These are phyloP conservation scores for Polypterus bichir DNA, from an alignment of 2,113 vertebrate genomes.

Conservation along the genomic window DNA sequence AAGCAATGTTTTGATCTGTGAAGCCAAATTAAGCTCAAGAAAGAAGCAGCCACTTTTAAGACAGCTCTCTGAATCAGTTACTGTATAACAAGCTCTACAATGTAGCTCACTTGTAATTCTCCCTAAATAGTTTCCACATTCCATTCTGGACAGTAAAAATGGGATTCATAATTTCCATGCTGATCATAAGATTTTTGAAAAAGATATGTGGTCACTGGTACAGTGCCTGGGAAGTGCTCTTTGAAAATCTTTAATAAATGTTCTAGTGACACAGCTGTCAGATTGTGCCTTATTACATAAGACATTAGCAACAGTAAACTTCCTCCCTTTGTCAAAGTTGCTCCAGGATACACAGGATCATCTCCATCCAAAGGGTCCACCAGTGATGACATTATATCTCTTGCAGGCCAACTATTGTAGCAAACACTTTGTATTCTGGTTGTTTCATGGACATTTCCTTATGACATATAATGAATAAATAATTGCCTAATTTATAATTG, in stretches of 20 bases:
- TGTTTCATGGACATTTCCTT: constrained; percentile 5
- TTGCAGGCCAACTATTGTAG: constrained; percentile 1
- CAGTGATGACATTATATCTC: constrained; percentile 1
- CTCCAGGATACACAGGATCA: constrained; percentile 15
- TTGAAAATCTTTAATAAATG: constrained; percentile 13
- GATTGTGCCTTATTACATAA: constrained; percentile 14
- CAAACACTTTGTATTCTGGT: constrained; percentile 1
- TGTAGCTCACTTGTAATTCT: not conserved
- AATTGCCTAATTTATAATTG: constrained; percentile 6
- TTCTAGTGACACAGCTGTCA: constrained; percentile 9
- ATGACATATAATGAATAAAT: constrained; percentile 2
- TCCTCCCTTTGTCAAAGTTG: constrained; percentile 14
- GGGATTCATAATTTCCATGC: not conserved
- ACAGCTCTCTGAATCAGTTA: not conserved
- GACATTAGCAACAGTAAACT: constrained; percentile 17
- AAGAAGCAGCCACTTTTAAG: not conserved
- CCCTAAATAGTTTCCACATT: not conserved
- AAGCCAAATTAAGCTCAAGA: not conserved
- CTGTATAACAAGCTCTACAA: not conserved
- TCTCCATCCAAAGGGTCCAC: constrained; percentile 8
- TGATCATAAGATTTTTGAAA: not conserved
- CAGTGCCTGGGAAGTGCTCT: constrained; percentile 17
- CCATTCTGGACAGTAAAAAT: not conserved
- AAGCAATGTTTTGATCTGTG: not conserved
- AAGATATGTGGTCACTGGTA: not conserved